Base-by-base conservation (phyloP, 2,888 invertebrate species). In the Leuctra nigra region DNA sequence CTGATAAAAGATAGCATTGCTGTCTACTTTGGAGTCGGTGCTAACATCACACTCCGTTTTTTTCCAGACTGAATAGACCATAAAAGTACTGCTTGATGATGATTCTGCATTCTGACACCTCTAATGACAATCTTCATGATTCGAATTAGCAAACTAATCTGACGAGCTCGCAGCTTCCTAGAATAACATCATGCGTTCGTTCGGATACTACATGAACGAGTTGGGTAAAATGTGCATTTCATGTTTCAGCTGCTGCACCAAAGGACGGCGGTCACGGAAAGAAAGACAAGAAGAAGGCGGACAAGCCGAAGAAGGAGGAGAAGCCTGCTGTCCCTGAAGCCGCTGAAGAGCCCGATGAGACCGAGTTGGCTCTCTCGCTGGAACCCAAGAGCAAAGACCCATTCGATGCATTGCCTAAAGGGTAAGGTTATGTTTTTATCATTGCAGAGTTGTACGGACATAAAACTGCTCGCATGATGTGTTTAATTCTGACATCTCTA, bases 371-470 rank as follows among this genome's bases (percentile, higher is more conserved):
- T 23, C 73, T 88, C 18, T 84, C 86, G 52, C 77, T 77, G 13
- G 90, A 91, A 69, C 88, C 91, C 35, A 89, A 89, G 70, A 78
- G 84, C 59, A 92, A 89, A 73, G 95, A 98, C 75, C 97, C 97
- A 35, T 93, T 97, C 69, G 91, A 90, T 69, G 70, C 77, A 16
- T 75, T 96, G 75, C 95, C 97, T 54, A 92, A 92, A 75, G 93
- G 90, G 84, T 83, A 66, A 69, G 66, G 64, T n/a, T n/a, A n/a
- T n/a, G n/a, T n/a, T n/a, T n/a, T n/a, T n/a, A n/a, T n/a, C n/a
- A n/a, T n/a, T n/a, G n/a, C n/a, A n/a, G n/a, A n/a, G n/a, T n/a
- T n/a, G n/a, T n/a, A n/a, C n/a, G n/a, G n/a, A n/a, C n/a, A n/a
- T n/a, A n/a, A n/a, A n/a, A n/a, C n/a, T n/a, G n/a, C n/a, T n/a